Conservation (phyloP, 2,888 invertebrate species). For the Drosophila siamana region DNA sequence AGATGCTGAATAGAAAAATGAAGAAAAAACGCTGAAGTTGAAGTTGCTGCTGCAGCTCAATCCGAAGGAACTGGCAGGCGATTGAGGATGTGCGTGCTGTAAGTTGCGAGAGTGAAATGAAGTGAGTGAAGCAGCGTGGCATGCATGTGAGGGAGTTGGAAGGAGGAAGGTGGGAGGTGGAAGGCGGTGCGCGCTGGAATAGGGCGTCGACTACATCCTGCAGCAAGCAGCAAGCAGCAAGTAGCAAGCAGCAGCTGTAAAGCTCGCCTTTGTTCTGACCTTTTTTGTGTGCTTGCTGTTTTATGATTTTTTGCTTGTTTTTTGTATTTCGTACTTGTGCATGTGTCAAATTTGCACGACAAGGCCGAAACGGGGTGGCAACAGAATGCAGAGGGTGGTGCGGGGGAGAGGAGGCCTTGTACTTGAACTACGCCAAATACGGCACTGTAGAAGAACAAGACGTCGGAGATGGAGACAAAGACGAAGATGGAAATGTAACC, state of each 20-base stretch:
- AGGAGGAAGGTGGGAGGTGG: neutral
- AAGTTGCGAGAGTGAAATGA: slow-evolving; percentile 71
- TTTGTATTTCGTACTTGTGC: slow-evolving; percentile 74
- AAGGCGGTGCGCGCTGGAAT: slow-evolving; percentile 7
- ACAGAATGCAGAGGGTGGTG: neutral
- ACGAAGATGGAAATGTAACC: slow-evolving; percentile 26
- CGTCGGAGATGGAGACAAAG: slow-evolving; percentile 8
- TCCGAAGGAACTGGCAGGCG: slow-evolving; percentile 30
- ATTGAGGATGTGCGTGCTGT: slow-evolving; percentile 60
- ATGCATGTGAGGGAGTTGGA: neutral
- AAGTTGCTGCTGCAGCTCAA: neutral
- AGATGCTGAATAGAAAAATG: slow-evolving; percentile 26
- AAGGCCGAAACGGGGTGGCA: neutral
- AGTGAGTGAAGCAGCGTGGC: slow-evolving; percentile 40
- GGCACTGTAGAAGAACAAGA: slow-evolving; percentile 2
- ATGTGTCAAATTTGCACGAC: slow-evolving; percentile 78
- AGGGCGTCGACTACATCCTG: slow-evolving; percentile 12
- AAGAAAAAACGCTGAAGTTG: slow-evolving; percentile 6
- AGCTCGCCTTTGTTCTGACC: slow-evolving; percentile 53
- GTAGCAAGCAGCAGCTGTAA: slow-evolving; percentile 29
- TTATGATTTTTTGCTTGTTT: slow-evolving; percentile 17
- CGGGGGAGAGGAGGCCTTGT: slow-evolving; percentile 36
- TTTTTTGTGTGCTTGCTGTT: slow-evolving; percentile 39
- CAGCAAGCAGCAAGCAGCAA: too few species aligned
- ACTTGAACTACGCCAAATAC: slow-evolving; percentile 75